Percentiles rank a stretch among this genome's conserved stretches.
Conservation (phyloP, 2,113 vertebrate genomes). For the Steatornis caripensis region DNA sequence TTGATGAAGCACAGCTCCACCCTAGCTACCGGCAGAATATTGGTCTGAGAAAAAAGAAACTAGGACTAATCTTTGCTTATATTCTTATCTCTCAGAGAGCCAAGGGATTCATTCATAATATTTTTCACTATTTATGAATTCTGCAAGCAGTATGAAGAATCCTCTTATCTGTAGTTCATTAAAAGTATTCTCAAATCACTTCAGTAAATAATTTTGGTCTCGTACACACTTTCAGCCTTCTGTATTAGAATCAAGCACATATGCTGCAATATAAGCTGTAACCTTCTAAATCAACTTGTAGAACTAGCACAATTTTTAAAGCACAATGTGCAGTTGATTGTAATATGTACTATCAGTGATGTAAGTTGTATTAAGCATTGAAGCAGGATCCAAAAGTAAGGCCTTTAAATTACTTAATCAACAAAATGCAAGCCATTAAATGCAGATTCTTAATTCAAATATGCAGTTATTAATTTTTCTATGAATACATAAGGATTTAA, state of each 20-base stretch:
- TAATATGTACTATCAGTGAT: background rate
- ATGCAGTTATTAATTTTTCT: background rate
- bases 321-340: background rate
- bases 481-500: background rate
- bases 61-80: background rate
- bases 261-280: background rate
- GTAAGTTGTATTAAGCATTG: background rate
- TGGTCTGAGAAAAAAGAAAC: background rate
- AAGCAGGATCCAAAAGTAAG: background rate
- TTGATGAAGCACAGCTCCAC: background rate
- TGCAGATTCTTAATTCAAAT: background rate
- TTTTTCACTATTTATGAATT: background rate
- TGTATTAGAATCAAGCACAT: background rate
- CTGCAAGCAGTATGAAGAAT: background rate
- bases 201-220: constrained; percentile 14
- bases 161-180: background rate
- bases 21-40: background rate
- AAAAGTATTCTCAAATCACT: background rate
- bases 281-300: background rate
- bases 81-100: background rate
- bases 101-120: background rate
- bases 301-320: background rate
- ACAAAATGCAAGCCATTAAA: background rate
- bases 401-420: background rate
- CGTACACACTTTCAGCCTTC: background rate